These are phyloP conservation scores for Sula dactylatra DNA, from an alignment of 2,113 vertebrate genomes.

Conservation along the genomic window DNA sequence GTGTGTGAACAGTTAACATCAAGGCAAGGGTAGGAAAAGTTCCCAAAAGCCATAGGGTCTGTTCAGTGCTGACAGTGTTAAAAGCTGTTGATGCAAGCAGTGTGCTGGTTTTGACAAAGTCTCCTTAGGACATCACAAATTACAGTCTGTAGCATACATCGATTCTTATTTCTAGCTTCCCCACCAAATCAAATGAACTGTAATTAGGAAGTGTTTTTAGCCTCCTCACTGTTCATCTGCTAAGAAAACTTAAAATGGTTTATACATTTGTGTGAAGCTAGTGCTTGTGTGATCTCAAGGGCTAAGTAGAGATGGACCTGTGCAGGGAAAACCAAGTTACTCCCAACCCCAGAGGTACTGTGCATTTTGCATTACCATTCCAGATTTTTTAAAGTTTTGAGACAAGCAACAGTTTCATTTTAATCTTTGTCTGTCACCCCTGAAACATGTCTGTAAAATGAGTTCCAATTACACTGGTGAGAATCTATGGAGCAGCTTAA, in stretches of 20 bases:
- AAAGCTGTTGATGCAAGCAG: neutral
- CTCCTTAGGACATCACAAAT: neutral
- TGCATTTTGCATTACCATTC: neutral
- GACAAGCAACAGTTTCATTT: neutral
- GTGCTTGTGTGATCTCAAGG: neutral
- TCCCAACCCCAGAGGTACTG: neutral
- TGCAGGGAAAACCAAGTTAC: neutral
- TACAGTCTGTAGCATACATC: neutral
- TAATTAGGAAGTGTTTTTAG: neutral
- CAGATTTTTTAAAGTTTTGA: neutral
- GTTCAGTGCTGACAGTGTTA: neutral
- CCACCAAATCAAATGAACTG: neutral
- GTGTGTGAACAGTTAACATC: neutral
- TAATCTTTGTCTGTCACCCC: neutral
- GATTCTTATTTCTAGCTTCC: neutral
- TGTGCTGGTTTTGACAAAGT: neutral
- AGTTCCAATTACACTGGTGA: neutral
- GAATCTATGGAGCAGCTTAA: neutral
- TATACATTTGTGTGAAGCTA: neutral
- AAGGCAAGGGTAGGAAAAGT: neutral
- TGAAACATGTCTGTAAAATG: neutral
- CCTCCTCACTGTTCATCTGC: neutral
- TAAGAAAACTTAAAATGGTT: neutral
- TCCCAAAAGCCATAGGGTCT: neutral
- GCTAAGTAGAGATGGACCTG: neutral